Evolutionary conservation across 35 echinoderm and acorn worm genomes (phyloP), one percentile per base, ranked within the genome.

Genomic region (Apostichopus parvimensis): DNA sequence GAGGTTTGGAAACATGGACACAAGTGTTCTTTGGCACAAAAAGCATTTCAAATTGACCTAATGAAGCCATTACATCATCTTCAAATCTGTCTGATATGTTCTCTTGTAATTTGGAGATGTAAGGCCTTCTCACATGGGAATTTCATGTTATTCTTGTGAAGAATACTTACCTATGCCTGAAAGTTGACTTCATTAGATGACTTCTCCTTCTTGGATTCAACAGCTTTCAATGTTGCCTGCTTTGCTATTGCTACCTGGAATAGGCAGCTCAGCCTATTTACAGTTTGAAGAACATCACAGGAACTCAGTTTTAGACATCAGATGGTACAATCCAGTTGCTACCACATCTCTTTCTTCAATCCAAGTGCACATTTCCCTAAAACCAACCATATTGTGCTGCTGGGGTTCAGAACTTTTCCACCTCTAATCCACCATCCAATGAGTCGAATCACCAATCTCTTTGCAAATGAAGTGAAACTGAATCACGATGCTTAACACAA

Each of bases 21-120:
- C 34, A 45, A 22, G 21, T 12, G 22, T 80, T 12, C 23, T 28
- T 13, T 10, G 12, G 13, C 12, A 6, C 10, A 18, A 4, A 12
- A 22, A 18, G 10, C 78, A 80, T 13, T 10, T 13, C 52, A 54
- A 24, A 15, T 24, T 12, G 0, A 26, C 2, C 9, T 1, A 28
- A 91, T 26, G 89, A n/a, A 22, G 89, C 73, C 73, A 91, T 91
- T 53, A 91, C 24, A 54, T 80, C 73, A 24, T 79, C 15, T 11
- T 28, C 0, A 28, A 79, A 79, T 79, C 15, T 28, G 1, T 9
- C 77, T 9, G 9, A 9, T 79, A 79, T 22, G 77, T 79, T 79
- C 22, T 11, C 21, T 11, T 15, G 9, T 26, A 79, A 26, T 9
- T 53, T 11, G 78, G 9, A 7, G 78, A 79, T 53, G 22, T 17